Conservation (phyloP, 1,140 invertebrate genomes). For the Drosophila sp. region DNA sequence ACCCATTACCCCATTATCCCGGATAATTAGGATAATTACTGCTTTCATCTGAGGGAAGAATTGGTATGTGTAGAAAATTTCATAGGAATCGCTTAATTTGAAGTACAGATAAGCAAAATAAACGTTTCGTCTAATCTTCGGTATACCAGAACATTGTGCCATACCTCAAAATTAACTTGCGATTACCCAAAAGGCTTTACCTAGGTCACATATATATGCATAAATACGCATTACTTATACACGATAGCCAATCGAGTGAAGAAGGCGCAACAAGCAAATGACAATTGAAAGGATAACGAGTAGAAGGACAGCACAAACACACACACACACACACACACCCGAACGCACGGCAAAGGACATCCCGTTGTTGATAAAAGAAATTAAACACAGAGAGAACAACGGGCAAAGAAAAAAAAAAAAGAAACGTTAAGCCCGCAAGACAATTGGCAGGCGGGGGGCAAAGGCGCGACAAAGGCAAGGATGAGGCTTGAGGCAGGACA, state of each 20-base stretch:
- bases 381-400: conserved; percentile 60
- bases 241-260: conserved; percentile 43
- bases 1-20: too few relatives aligned
- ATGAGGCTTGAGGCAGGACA: conserved; percentile 19
- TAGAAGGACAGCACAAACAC: conserved; percentile 13
- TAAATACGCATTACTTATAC: conserved; percentile 10
- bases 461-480: conserved; percentile 8
- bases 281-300: conserved; percentile 73
- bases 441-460: conserved; percentile 56
- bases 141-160: background rate
- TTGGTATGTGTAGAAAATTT: too few relatives aligned
- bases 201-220: conserved; percentile 12
- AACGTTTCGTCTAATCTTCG: background rate
- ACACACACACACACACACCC: conserved; percentile 25
- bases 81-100: too few relatives aligned
- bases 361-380: conserved; percentile 73
- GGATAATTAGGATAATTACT: too few relatives aligned
- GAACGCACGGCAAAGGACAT: conserved; percentile 3
- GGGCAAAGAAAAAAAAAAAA: conserved; percentile 45
- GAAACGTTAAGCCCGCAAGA: conserved; percentile 71
- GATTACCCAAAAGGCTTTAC: conserved; percentile 60
- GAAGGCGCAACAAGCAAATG: conserved; percentile 71
- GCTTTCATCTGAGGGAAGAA: too few relatives aligned
- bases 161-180: conserved; percentile 63
- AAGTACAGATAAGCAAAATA: too few relatives aligned